phyloP scores from a whole-genome alignment of 2,113 vertebrate genomes.

The Zosterops hypoxanthus region DNA sequence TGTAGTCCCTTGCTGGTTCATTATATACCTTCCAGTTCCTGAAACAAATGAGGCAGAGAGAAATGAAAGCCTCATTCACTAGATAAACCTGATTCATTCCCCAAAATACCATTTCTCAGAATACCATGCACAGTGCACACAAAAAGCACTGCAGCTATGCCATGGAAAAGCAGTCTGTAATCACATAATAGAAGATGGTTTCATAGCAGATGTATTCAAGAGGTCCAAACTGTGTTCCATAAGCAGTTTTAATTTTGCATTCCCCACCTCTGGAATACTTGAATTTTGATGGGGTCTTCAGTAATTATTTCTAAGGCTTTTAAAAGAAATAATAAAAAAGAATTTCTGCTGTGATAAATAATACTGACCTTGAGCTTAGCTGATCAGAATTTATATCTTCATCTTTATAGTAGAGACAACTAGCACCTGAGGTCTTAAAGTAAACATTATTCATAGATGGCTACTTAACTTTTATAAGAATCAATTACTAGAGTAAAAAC shows the following conservation, averaged over 20 bases:
- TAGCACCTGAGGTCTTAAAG: background rate
- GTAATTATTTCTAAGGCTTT: background rate
- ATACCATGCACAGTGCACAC: background rate
- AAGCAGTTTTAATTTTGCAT: background rate
- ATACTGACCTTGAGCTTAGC: background rate
- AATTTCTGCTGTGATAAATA: background rate
- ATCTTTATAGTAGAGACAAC: background rate
- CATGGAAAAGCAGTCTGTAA: conserved; percentile 18
- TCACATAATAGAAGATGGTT: conserved; percentile 28
- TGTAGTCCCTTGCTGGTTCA: conserved; percentile 58
- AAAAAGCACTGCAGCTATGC: background rate
- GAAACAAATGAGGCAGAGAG: conserved; percentile 60
- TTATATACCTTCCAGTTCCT: conserved; percentile 60
- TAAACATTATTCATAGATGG: background rate
- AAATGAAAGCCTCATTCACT: conserved; percentile 58
- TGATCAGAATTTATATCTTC: background rate
- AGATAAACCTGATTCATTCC: conserved; percentile 48
- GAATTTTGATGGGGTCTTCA: background rate
- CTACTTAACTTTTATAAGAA: conserved; percentile 17
- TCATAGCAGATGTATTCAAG: background rate
- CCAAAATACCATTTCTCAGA: conserved; percentile 42
- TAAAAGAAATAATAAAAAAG: background rate
- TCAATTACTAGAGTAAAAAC: background rate
- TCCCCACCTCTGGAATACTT: background rate
- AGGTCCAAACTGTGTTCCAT: background rate